Base-by-base conservation (phyloP, 2,888 invertebrate genomes). In the Aradus depressus region DNA sequence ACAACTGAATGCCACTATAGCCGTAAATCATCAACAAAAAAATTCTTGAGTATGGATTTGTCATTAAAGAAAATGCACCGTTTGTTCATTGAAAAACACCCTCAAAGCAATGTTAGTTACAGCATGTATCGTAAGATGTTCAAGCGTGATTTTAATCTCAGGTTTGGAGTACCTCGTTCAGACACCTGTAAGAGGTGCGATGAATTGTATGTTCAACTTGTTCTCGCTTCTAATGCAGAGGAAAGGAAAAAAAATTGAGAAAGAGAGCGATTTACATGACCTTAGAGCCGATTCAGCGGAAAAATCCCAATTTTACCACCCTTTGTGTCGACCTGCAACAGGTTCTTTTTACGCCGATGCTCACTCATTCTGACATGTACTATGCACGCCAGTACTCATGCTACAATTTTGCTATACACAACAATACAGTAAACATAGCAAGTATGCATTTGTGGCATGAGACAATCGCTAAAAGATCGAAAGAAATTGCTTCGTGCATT, bases 361-460 rank as follows among this genome's bases (percentile, higher is more conserved):
- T 54, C 18, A 47, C 54, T 37, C 51, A 54, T 48, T 41, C 47
- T 21, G 37, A 50, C 21, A 22, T 55, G 12, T 53, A 42, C 41
- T 53, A 53, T 50, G 47, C 35, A 34, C 26, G 52, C 16, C 54
- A 54, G 37, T 41, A 44, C 23, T 54, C 52, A 12, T 49, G 48
- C 23, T 53, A 55, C 26, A 55, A 55, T 35, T 42, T 55, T 19
- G 49, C 39, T 19, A 41, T 55, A 18, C 50, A 55, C 50, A 31
- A 55, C 26, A 14, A 22, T 32, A 44, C 43, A 10, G 31, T 18
- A 8, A 48, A 51, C 21, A 34, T 37, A 47, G 55, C 53, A 19
- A 48, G 25, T 19, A 55, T 55, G 55, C 53, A 38, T 31, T 44
- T 56, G n/a, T 56, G 56, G 49, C 37, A 56, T 34, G 53, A 56